A percentile compares a stretch with the other conserved stretches of the same genome.
Evolutionary conservation across 1,140 invertebrate genomes (phyloP).

Genomic region (Kradibia gibbosae): DNA sequence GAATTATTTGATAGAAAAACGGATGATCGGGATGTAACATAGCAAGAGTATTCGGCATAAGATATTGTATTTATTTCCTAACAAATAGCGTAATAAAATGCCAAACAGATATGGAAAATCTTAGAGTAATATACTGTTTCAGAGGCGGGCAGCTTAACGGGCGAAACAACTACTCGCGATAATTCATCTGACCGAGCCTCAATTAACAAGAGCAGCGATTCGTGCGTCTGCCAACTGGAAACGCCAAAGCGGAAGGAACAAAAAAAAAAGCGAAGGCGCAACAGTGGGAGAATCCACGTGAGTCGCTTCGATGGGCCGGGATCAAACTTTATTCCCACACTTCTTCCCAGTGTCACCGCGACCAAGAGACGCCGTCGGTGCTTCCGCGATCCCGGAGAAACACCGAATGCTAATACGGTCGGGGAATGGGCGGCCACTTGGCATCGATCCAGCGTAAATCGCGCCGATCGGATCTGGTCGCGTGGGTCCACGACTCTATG

Average conservation of each 20-base stretch:
- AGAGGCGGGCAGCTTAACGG: not conserved
- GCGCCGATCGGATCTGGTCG: not conserved
- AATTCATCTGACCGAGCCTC: not conserved
- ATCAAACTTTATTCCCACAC: not conserved
- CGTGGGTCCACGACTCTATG: not conserved
- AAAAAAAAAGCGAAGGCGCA: not conserved
- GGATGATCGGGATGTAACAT: too few species aligned
- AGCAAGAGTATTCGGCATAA: too few species aligned
- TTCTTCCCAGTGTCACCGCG: not conserved
- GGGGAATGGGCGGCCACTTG: slow-evolving; percentile 22
- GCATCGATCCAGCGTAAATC: slow-evolving; percentile 10
- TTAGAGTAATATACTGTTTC: too few species aligned
- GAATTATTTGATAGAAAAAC: too few species aligned
- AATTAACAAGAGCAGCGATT: not conserved
- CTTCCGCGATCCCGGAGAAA: not conserved
- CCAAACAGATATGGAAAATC: too few species aligned
- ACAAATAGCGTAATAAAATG: too few species aligned
- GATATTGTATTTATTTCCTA: too few species aligned
- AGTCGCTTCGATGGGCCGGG: not conserved
- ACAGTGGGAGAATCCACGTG: slow-evolving; percentile 19
- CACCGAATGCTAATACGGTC: slow-evolving; percentile 31
- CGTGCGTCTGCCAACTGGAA: too few species aligned
- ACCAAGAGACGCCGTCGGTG: too few species aligned
- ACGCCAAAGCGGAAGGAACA: not conserved
- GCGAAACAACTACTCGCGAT: not conserved